Conservation (phyloP, 2,113 vertebrate species). For the Salvator merianae region DNA sequence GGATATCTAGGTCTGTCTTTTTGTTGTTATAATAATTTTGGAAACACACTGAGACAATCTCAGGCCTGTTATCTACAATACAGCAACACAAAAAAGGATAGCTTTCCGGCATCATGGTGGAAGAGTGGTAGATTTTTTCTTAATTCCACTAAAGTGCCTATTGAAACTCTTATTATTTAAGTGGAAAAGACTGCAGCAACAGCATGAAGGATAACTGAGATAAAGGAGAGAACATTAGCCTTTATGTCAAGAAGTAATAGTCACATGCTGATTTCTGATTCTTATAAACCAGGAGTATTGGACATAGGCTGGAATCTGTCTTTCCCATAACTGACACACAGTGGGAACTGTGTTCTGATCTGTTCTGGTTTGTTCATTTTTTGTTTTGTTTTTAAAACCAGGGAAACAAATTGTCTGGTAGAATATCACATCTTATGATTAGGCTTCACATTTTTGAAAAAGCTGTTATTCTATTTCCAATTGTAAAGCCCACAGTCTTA, state of each 20-base stretch:
- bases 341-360: background rate
- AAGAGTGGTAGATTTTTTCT: conserved; percentile 82
- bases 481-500: conserved; percentile 61
- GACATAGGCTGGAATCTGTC: conserved; percentile 46
- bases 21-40: conserved; percentile 68
- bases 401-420: conserved; percentile 40
- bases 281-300: conserved; percentile 49
- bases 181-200: conserved; percentile 69
- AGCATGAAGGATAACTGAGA: conserved; percentile 53
- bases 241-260: conserved; percentile 72
- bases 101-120: conserved; percentile 78
- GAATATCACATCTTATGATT: conserved; percentile 52
- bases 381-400: conserved; percentile 40
- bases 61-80: conserved; percentile 72
- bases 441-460: conserved; percentile 59
- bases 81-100: conserved; percentile 67
- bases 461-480: conserved; percentile 48
- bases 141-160: conserved; percentile 86
- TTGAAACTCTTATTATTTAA: conserved; percentile 78
- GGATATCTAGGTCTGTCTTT: conserved; percentile 49
- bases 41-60: conserved; percentile 76
- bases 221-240: conserved; percentile 46
- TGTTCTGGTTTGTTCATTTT: conserved; percentile 26
- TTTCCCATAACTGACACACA: conserved; percentile 49
- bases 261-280: conserved; percentile 64